phyloP scores from a whole-genome alignment of 2,888 invertebrate species.

The Agonum fuliginosum region DNA sequence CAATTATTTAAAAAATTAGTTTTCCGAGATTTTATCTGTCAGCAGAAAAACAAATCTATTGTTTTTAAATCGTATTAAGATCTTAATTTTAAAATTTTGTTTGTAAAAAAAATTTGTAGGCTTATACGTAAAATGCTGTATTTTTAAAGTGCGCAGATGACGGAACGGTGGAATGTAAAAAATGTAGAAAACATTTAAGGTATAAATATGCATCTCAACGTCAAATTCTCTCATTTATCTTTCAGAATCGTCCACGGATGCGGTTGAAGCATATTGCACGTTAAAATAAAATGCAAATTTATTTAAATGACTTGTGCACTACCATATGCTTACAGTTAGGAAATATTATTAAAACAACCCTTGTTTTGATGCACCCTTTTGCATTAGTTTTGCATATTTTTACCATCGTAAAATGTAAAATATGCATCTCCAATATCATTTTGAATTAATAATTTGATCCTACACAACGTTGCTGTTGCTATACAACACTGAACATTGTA shows the following conservation, averaged over 20 bases:
- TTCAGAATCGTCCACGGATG: constrained; percentile 18
- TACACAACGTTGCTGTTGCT: neutral
- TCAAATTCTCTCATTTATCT: constrained; percentile 23
- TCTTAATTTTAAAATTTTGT: too few relatives aligned
- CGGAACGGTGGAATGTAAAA: too few relatives aligned
- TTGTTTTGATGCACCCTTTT: constrained; percentile 47
- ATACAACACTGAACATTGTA: constrained; percentile 23
- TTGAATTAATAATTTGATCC: constrained; percentile 1
- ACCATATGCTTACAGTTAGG: constrained; percentile 15
- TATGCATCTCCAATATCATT: constrained; percentile 15
- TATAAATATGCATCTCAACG: constrained; percentile 3
- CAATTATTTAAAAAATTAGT: too few relatives aligned
- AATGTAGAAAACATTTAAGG: neutral
- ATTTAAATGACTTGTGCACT: constrained; percentile 33
- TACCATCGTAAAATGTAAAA: constrained; percentile 11
- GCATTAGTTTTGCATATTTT: constrained; percentile 43
- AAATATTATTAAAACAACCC: constrained; percentile 37
- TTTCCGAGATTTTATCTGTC: too few relatives aligned
- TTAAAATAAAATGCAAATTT: constrained; percentile 41
- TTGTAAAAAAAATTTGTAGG: too few relatives aligned
- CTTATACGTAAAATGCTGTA: too few relatives aligned
- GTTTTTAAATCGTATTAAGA: too few relatives aligned
- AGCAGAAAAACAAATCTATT: too few relatives aligned
- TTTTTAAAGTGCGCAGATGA: too few relatives aligned
- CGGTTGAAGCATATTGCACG: constrained; percentile 25